Conservation (phyloP, 2,113 vertebrate species). For the Desmodus rotundus region DNA sequence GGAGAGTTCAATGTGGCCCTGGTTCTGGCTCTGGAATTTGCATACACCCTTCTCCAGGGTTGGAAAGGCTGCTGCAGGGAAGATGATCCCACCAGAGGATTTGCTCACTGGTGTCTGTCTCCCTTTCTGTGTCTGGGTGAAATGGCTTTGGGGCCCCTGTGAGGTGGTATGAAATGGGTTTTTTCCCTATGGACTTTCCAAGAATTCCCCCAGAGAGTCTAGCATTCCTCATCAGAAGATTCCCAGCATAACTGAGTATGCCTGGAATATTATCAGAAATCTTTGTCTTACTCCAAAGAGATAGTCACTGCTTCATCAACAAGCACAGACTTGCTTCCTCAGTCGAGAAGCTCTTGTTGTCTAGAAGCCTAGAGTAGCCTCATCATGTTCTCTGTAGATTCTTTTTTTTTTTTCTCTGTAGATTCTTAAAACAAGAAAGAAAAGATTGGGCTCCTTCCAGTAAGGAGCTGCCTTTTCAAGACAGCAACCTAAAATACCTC, state of each 20-base stretch:
- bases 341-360: background rate
- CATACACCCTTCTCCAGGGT: background rate
- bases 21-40: background rate
- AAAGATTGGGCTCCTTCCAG: background rate
- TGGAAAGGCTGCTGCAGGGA: background rate
- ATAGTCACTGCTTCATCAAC: background rate
- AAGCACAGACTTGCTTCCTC: background rate
- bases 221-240: background rate
- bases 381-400: background rate
- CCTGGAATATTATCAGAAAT: background rate
- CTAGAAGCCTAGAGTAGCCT: background rate
- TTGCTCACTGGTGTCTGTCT: background rate
- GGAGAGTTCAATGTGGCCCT: background rate
- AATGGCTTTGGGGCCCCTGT: background rate
- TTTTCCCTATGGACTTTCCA: background rate
- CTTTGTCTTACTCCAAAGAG: background rate
- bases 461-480: background rate
- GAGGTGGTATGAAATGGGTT: background rate
- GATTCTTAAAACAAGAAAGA: no score
- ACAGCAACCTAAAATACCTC: background rate
- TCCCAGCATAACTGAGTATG: background rate
- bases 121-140: background rate
- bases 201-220: background rate
- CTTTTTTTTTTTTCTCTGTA: background rate
- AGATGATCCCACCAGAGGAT: background rate